Conservation (phyloP, 2,888 invertebrate species). For the Electrophaes corylata region DNA sequence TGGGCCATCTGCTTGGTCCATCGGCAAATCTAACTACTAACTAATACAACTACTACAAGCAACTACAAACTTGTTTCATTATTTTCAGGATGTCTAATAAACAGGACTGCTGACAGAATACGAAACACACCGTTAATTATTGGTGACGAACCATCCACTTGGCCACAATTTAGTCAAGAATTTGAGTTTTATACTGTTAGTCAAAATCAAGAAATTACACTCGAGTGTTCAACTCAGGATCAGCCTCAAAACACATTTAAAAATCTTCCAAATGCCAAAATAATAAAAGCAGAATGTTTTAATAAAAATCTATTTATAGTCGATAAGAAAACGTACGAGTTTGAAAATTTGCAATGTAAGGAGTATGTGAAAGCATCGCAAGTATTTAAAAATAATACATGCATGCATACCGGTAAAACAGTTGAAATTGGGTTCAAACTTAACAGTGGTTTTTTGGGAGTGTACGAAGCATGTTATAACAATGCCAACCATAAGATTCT, state of each 20-base stretch:
- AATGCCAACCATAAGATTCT: slow-evolving; percentile 9
- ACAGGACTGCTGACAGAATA: slow-evolving; percentile 12
- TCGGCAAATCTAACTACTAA: too few species aligned
- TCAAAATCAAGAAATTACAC: slow-evolving; percentile 16
- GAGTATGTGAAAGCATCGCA: slow-evolving; percentile 16
- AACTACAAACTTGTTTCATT: not conserved
- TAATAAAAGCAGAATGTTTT: slow-evolving; percentile 31
- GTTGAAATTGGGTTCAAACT: slow-evolving; percentile 29
- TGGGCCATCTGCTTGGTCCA: too few species aligned
- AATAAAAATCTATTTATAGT: slow-evolving; percentile 31
- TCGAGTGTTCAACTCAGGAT: slow-evolving; percentile 25
- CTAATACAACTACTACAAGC: too few species aligned
- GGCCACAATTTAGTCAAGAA: slow-evolving; percentile 1
- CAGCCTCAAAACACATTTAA: slow-evolving; percentile 27
- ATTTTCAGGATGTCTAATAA: slow-evolving; percentile 27
- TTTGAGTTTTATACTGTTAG: slow-evolving; percentile 8
- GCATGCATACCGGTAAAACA: slow-evolving; percentile 15
- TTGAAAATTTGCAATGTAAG: slow-evolving; percentile 31
- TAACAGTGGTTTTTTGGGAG: slow-evolving; percentile 21
- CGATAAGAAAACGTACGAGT: slow-evolving; percentile 25
- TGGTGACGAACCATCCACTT: not conserved
- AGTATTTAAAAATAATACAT: slow-evolving; percentile 12
- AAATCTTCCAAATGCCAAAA: slow-evolving; percentile 15
- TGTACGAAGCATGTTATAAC: slow-evolving; percentile 32
- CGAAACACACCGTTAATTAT: slow-evolving; percentile 21